phyloP scores from a whole-genome alignment of 2,797 vertebrate species.

The Darevskia mixta region DNA sequence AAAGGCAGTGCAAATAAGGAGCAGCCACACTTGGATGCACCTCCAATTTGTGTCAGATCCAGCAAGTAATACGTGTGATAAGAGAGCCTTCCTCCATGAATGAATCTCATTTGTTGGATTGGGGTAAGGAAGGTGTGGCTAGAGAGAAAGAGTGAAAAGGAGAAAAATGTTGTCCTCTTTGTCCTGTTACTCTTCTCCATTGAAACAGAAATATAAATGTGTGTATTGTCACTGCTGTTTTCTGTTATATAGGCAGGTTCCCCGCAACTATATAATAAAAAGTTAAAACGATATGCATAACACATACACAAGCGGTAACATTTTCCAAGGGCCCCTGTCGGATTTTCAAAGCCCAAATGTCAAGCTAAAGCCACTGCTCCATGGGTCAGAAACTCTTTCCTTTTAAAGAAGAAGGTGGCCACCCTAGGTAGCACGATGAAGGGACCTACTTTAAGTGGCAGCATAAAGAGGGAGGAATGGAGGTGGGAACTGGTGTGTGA shows the following conservation, averaged over 20 bases:
- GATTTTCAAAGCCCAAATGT: not conserved
- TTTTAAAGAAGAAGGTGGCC: not conserved
- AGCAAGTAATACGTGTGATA: not conserved
- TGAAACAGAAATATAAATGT: not conserved
- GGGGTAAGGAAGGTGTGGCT: not conserved
- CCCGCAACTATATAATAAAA: not conserved
- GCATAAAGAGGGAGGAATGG: not conserved
- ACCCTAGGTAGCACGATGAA: not conserved
- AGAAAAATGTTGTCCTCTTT: not conserved
- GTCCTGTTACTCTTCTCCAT: not conserved
- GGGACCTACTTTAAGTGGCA: not conserved
- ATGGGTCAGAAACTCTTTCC: not conserved
- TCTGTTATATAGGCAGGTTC: not conserved
- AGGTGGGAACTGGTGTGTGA: not conserved
- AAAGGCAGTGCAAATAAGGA: not conserved
- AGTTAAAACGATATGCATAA: not conserved
- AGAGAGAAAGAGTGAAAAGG: not conserved
- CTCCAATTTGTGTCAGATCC: not conserved
- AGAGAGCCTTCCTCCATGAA: not conserved
- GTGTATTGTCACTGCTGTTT: not conserved
- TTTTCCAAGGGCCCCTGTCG: not conserved
- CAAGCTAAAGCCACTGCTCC: not conserved
- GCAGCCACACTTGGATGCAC: not conserved
- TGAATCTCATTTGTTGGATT: not conserved
- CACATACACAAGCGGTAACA: not conserved